Base-by-base conservation (phyloP, 2,888 invertebrate genomes). In the Orchesellides sinensis region DNA sequence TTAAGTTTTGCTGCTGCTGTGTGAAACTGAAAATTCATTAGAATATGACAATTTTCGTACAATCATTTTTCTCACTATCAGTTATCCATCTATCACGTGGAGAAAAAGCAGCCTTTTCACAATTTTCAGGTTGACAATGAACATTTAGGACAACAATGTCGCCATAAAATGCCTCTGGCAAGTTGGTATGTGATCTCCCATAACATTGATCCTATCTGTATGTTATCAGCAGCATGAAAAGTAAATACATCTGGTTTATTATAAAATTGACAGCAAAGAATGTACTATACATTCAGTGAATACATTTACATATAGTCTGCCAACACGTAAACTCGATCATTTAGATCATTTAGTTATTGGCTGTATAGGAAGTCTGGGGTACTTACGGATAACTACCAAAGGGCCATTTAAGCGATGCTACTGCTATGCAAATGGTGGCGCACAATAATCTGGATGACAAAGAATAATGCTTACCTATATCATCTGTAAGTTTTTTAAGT, bases 121-220 rank as follows among this genome's bases (percentile, higher is more conserved):
- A 52, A 75, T 66, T 66, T 27, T 45, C 25, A 19, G 19, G 5
- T 52, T 66, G 45, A 66, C 65, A 65, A 65, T 52, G 40, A 21
- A 40, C 54, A 75, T 68, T 66, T 40, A 23, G 66, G 75, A 35
- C 75, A 75, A 40, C 54, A 68, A 75, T 78, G 78, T 69, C 78
- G 69, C 69, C 69, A 40, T 17, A 69, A 49, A 69, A 32, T 61
- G 61, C 78, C 61, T n/a, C 49, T 0, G 68, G 69, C 61, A 23
- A 40, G 63, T 6, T 40, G 35, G 40, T 40, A 40, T 19, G 17
- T 35, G 63, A 63, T 63, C 21, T 63, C 19, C 19, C 63, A 10
- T 5, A 63, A 63, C 63, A 63, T 40, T 63, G 63, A 63, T 63
- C 40, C 63, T 54, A 27, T 27, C 25, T 54, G 49, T 32, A 32